Evolutionary conservation across 2,113 vertebrate genomes (phyloP), one percentile per base, ranked within the genome.

Genomic region (Salvelinus alpinus): DNA sequence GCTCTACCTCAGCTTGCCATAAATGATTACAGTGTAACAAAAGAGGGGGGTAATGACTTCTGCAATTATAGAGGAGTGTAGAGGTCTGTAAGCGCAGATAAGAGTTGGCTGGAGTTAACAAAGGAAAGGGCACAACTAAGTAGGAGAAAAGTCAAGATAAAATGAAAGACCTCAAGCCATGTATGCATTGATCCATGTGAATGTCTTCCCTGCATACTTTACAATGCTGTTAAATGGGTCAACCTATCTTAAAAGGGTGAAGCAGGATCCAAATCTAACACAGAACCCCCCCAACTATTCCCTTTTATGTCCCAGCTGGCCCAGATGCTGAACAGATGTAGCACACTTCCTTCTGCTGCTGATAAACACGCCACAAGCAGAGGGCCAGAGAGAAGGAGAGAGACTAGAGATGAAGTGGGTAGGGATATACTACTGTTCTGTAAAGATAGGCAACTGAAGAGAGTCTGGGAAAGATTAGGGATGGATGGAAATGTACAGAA

Each of bases 271-370:
- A 82, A 77, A 78, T 81, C 80, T 62, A 77, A 85, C 78, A 82
- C 51, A 80, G 51, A 14, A 14, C 51, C 80, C 78, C 66, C 54
- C 71, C 77, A 57, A 34, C 78, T 75, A 64, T 69, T 14, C 74
- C 69, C 86, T 90, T 87, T 90, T 84, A 89, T 86, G 86, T 85
- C 71, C 85, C 89, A 86, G 80, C 86, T 85, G 82, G 72, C 71
- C 87, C 92, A 93, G 87, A 93, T 91, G 91, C 88, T 85, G 59
- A 85, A 86, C 91, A 94, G 91, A 94, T 93, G 93, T 86, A 69
- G 78, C 48, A 78, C 71, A 87, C 83, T 83, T 89, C 82, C 80
- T 68, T 31, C 79, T 77, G 60, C 67, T 81, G 64, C 86, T 80
- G 78, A 77, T 83, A 88, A 89, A 90, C 85, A 87, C 4, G 62